phyloP scores from a whole-genome alignment of 2,113 vertebrate genomes.

The Emydura subglobosa region DNA sequence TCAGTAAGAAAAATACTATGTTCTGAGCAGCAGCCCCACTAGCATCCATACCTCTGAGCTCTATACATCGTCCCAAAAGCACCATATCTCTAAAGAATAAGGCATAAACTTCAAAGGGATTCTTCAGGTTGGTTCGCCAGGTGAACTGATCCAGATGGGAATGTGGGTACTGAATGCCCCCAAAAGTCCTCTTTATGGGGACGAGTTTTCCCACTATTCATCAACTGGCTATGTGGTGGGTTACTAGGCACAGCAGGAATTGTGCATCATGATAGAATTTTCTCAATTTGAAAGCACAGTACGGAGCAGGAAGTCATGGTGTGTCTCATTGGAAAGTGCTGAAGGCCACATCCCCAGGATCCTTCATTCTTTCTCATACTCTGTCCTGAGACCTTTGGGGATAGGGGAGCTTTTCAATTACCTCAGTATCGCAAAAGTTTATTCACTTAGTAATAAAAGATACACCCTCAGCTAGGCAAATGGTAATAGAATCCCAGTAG shows the following conservation, averaged over 20 bases:
- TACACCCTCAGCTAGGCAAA: slow-evolving; percentile 1
- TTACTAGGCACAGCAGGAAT: not conserved
- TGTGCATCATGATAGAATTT: not conserved
- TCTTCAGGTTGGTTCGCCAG: not conserved
- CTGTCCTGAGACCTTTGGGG: not conserved
- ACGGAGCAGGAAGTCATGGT: not conserved
- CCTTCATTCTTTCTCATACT: not conserved
- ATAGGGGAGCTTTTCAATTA: not conserved
- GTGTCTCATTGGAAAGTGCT: not conserved
- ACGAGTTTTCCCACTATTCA: not conserved
- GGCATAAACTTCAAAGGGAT: not conserved
- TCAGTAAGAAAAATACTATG: not conserved
- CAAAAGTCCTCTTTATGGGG: not conserved
- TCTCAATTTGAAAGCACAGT: not conserved
- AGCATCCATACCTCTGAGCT: not conserved
- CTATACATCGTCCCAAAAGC: not conserved
- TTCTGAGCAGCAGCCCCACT: not conserved
- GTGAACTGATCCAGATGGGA: not conserved
- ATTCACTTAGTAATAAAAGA: not conserved
- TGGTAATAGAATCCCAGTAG: not conserved
- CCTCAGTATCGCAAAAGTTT: not conserved
- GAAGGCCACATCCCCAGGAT: not conserved
- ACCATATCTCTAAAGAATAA: not conserved
- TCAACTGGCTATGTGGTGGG: not conserved
- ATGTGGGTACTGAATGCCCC: not conserved